Evolutionary conservation across 2,888 invertebrate species (phyloP), one percentile per base, ranked within the genome.

Genomic region (Chalcosyrphus nemorum): DNA sequence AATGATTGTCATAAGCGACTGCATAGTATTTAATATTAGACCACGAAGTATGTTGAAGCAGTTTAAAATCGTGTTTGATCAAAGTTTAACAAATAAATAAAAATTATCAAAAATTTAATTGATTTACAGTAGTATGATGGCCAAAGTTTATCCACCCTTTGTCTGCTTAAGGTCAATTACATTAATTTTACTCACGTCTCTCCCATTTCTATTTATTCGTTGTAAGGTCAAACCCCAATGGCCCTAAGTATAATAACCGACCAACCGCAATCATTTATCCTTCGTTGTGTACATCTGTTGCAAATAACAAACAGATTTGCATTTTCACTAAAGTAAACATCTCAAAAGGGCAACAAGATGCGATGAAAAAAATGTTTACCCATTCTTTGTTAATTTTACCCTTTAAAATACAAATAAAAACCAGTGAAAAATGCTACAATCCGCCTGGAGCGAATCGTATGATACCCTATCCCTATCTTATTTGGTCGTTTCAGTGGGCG

Each of bases 341-440:
- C 21, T 71, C n/a, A 38, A 61, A 47, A 47, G 32, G 63, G 19
- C 47, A 47, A 47, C 27, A 71, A 52, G 11, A 38, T 50, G 29
- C 47, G 24, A 57, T 59, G 43, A 32, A 32, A 32, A 32, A 32
- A 27, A 32, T 71, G 47, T 45, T 52, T 71, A 38, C 32, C 50
- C 61, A 63, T 63, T 72, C 43, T 32, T 43, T 41, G 61, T 54
- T 72, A 52, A 52, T 66, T 66, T 52, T 54, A 68, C 56, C 32
- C 43, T 43, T 63, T 47, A 63, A 68, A 68, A 43, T 27, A 45
- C 29, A 45, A 47, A 27, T 15, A 27, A 56, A 56, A 56, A n/a
- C n/a, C n/a, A n/a, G n/a, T n/a, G n/a, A n/a, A n/a, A n/a, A n/a
- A n/a, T n/a, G n/a, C n/a, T n/a, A n/a, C n/a, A n/a, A n/a, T n/a